These are phyloP conservation scores for Motacilla alba DNA, from an alignment of 2,113 vertebrate genomes.

Conservation along the genomic window DNA sequence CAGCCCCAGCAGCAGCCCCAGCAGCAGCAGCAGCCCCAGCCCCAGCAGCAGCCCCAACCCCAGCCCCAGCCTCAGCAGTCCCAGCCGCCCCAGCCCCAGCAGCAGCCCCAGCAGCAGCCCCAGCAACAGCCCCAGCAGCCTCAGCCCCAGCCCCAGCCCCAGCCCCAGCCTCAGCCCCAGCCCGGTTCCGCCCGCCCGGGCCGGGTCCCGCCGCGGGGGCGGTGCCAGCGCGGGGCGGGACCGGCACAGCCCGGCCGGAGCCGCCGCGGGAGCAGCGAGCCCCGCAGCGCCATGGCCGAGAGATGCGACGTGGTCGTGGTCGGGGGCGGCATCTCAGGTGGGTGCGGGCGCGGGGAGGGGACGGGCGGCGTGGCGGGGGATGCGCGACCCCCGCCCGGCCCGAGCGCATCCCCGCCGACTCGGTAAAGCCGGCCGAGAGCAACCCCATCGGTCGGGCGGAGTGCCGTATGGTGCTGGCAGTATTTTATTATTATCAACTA, in stretches of 20 bases:
- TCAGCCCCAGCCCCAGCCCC: too few species aligned
- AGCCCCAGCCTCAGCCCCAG: too few species aligned
- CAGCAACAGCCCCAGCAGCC: too few species aligned
- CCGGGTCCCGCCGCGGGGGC: not conserved
- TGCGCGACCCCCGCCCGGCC: not conserved
- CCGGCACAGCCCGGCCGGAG: not conserved
- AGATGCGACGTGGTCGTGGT: constrained; percentile 88
- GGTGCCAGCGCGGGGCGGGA: not conserved
- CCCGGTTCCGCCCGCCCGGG: too few species aligned
- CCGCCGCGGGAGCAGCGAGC: not conserved
- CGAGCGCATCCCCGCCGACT: too few species aligned
- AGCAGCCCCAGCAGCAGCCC: too few species aligned
- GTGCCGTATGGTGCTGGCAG: not conserved
- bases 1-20: too few species aligned
- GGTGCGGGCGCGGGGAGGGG: not conserved
- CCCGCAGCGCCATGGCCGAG: constrained; percentile 78
- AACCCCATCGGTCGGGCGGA: not conserved
- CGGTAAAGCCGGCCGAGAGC: too few species aligned
- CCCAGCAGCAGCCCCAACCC: too few species aligned
- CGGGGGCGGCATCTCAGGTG: constrained; percentile 93
- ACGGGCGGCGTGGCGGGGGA: not conserved
- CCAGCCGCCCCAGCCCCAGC: too few species aligned
- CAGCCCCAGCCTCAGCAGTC: too few species aligned
- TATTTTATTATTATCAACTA: not conserved
- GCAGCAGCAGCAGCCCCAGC: too few species aligned